Conservation (phyloP, 2,888 invertebrate species). For the Stegana nigrithorax region DNA sequence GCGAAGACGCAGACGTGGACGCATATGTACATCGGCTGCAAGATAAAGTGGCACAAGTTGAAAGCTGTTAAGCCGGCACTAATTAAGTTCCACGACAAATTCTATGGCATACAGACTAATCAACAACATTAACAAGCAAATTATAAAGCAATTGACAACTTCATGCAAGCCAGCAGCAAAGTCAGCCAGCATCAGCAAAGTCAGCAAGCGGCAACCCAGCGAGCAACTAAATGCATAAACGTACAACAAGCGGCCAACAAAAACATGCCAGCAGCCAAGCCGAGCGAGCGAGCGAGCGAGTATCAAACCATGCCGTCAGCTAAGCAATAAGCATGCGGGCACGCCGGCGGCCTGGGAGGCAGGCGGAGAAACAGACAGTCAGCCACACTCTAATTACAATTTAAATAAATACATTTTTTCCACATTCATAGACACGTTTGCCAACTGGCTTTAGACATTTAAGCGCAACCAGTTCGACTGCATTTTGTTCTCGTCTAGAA, state of each 20-base stretch:
- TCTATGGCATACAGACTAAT: conserved; percentile 40
- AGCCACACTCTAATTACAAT: conserved; percentile 45
- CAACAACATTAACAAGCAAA: conserved; percentile 55
- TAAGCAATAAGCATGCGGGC: not conserved
- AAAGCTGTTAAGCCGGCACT: conserved; percentile 21
- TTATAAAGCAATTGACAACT: conserved; percentile 42
- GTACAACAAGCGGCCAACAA: not conserved
- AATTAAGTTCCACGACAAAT: conserved; percentile 15
- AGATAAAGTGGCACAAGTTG: conserved; percentile 26
- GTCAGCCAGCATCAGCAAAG: no score
- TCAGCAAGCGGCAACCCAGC: not conserved
- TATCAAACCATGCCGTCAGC: not conserved
- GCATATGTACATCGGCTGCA: no score
- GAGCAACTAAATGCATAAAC: not conserved
- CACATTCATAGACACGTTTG: conserved; percentile 3
- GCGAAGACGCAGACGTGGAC: not conserved
- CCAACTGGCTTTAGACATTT: conserved; percentile 30
- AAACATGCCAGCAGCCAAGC: not conserved
- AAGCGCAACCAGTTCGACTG: conserved; percentile 44
- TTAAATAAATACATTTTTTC: conserved; percentile 50
- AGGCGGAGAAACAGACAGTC: not conserved
- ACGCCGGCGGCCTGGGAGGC: no score
- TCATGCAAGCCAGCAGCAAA: conserved; percentile 18
- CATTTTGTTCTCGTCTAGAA: conserved; percentile 30
- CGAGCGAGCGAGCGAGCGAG: not conserved